Evolutionary conservation across 2,113 vertebrate species (phyloP), one percentile per base, ranked within the genome.

Genomic region (Ptilorrhoa leucosticta): DNA sequence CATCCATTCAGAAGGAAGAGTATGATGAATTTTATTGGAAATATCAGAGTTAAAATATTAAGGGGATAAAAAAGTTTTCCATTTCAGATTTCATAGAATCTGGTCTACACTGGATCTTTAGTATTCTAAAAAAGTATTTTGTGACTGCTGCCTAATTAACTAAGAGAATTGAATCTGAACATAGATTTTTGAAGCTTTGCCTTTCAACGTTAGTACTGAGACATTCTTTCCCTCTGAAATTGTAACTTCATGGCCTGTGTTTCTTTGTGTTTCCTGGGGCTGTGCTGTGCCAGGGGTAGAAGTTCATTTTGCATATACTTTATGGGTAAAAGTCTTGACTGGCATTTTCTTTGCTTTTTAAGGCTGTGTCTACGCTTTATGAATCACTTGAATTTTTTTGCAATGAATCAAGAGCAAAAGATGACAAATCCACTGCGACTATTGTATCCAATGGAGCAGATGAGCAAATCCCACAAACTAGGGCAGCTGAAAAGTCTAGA

Each of bases 291-390:
- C 42, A n/a, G 71, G 45, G 27, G 51, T 92, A 73, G 33, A 89
- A 83, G 58, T 89, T 92, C 2, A 16, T 83, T 83, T 87, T 81
- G 40, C 48, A 37, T 31, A 31, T 17, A 51, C 11, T 91, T 78
- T 11, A 45, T 27, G 16, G 16, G 13, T 73, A 47, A 18, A 81
- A 75, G 13, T 87, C 61, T 91, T 94, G 61, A 95, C 58, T 78
- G 70, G 15, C 17, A 10, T 84, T 92, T 92, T 78, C 37, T 83
- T 96, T 84, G n/a, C 21, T 92, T 97, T 97, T 94, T 51, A 84
- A 97, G 97, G 93, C 93, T 77, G n/a, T 84, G 28, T 98, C 93
- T 92, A 61, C 56, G 1, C 56, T 97, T 85, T 97, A 97, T 91
- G 96, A 97, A 45, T 93, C 96, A 51, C n/a, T 61, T 60, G 90